Percentiles rank a stretch among this genome's conserved stretches.
phyloP scores from a whole-genome alignment of 2,113 vertebrate species.

The Balaeniceps rex region DNA sequence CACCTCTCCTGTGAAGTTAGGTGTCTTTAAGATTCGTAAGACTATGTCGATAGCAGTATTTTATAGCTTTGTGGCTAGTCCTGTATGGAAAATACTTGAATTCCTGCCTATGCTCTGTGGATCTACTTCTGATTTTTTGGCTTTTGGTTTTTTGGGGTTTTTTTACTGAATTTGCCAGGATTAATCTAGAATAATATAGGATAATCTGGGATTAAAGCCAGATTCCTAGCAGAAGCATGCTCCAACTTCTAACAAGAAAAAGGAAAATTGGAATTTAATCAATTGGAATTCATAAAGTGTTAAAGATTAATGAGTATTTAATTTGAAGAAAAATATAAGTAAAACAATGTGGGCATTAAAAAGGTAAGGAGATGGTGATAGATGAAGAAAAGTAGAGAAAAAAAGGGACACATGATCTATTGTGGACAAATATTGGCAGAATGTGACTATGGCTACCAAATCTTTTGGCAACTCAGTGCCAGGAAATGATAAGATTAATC shows the following conservation, averaged over 20 bases:
- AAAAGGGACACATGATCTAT: background rate
- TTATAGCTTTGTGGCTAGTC: background rate
- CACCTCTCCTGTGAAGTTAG: background rate
- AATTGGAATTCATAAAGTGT: background rate
- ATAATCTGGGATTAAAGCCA: background rate
- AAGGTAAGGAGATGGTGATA: background rate
- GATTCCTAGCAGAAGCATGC: background rate
- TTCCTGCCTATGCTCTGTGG: background rate
- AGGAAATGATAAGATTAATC: background rate
- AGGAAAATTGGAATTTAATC: background rate
- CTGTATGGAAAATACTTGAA: background rate
- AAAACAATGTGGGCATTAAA: background rate
- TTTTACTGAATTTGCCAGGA: background rate
- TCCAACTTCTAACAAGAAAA: background rate
- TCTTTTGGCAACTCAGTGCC: background rate
- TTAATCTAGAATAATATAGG: background rate
- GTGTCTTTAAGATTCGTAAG: background rate
- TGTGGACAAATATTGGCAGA: background rate
- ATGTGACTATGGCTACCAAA: background rate
- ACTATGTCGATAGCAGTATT: background rate
- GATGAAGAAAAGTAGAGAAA: background rate
- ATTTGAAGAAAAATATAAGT: background rate
- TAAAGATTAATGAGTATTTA: background rate
- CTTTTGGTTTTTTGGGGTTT: background rate
- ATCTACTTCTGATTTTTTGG: background rate